Percentiles rank a stretch among this genome's conserved stretches.
phyloP scores from a whole-genome alignment of 2,113 vertebrate genomes.

The Callocephalon fimbriatum region DNA sequence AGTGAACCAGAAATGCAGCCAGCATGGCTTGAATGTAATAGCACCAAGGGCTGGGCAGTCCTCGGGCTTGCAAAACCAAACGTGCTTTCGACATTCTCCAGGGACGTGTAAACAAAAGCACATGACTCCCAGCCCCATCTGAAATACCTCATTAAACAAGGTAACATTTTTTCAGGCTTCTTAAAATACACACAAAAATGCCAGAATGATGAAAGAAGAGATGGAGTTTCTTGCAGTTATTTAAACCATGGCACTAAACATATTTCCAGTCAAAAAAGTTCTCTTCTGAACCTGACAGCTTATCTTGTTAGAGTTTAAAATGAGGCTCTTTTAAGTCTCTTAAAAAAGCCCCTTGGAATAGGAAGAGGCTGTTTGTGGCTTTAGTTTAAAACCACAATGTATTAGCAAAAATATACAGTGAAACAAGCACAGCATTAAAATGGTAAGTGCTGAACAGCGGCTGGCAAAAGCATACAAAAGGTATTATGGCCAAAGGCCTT shows the following conservation, averaged over 20 bases:
- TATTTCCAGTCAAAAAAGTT: constrained; percentile 36
- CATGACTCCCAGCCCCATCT: constrained; percentile 19
- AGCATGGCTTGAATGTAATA: neutral
- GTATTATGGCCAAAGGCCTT: neutral
- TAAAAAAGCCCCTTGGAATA: constrained; percentile 11
- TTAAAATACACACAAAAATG: constrained; percentile 21
- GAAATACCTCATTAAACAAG: constrained; percentile 60
- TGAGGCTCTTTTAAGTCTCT: constrained; percentile 39
- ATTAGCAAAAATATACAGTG: constrained; percentile 31
- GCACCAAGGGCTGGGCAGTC: neutral
- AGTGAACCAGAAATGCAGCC: neutral
- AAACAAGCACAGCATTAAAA: neutral
- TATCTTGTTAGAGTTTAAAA: constrained; percentile 62
- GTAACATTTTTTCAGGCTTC: constrained; percentile 24
- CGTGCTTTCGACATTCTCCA: constrained; percentile 2
- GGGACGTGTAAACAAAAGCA: constrained; percentile 40
- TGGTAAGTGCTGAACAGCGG: neutral
- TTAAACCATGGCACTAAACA: constrained; percentile 41
- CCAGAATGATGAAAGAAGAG: constrained; percentile 46
- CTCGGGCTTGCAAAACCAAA: neutral
- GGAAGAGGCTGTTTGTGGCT: constrained; percentile 51
- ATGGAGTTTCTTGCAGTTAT: constrained; percentile 46
- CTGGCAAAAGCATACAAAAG: neutral
- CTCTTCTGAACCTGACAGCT: constrained; percentile 49
- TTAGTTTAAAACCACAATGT: constrained; percentile 47